These are phyloP conservation scores for Macropus fuliginosus DNA, from an alignment of 2,797 vertebrate species.

Conservation along the genomic window DNA sequence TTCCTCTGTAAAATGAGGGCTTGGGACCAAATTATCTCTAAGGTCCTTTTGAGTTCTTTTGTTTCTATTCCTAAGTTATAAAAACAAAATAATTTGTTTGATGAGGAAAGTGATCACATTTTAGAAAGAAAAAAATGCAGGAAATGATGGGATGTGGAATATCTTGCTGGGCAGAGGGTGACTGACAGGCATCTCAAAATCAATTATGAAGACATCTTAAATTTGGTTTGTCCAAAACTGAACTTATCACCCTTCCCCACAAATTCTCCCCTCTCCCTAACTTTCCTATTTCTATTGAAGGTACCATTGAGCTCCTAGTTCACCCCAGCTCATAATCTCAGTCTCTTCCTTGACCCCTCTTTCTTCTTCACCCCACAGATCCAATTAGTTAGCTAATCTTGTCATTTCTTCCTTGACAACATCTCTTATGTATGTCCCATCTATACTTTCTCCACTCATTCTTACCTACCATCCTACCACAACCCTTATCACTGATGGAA, in stretches of 20 bases:
- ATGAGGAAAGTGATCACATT: not conserved
- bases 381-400: not conserved
- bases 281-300: not conserved
- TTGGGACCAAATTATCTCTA: not conserved
- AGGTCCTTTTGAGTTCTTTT: not conserved
- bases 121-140: not conserved
- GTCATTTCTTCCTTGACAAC: not conserved
- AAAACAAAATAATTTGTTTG: not conserved
- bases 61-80: not conserved
- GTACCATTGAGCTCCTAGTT: not conserved
- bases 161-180: not conserved
- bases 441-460: not conserved
- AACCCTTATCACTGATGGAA: not conserved
- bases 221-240: not conserved
- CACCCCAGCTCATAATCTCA: not conserved
- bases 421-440: not conserved
- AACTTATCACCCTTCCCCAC: not conserved
- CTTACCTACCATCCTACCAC: not conserved
- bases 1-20: not conserved
- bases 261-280: not conserved
- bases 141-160: not conserved
- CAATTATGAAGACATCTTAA: not conserved
- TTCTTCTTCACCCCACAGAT: not conserved
- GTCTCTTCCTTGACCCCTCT: not conserved
- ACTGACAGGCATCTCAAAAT: not conserved